A percentile compares a stretch with the other conserved stretches of the same genome.
Evolutionary conservation across 2,888 invertebrate species (phyloP).

Genomic region (Pseudoips prasinana): DNA sequence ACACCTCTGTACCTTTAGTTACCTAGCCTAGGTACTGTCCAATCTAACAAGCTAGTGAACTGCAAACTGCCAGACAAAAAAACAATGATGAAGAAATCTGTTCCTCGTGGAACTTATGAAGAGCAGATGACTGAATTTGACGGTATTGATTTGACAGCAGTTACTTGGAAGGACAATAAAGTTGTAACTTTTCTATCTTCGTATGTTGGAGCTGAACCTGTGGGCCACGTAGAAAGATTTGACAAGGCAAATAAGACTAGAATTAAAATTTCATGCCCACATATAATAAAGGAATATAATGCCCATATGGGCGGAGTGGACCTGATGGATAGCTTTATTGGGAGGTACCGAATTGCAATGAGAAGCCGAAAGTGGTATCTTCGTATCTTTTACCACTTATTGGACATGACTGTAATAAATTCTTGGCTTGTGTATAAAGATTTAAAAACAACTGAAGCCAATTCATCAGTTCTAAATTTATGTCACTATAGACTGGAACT

Average conservation of each 20-base stretch:
- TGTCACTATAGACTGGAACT: slow-evolving; percentile 41
- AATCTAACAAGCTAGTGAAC: slow-evolving; percentile 25
- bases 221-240: slow-evolving; percentile 26
- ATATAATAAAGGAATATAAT: slow-evolving; percentile 41
- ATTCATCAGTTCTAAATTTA: slow-evolving; percentile 31
- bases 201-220: slow-evolving; percentile 39
- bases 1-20: slow-evolving; percentile 35
- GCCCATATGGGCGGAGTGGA: slow-evolving; percentile 48
- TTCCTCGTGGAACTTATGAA: slow-evolving; percentile 35
- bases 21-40: slow-evolving; percentile 29
- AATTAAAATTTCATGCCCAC: slow-evolving; percentile 29
- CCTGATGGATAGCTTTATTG: slow-evolving; percentile 30
- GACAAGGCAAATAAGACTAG: slow-evolving; percentile 30
- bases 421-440: slow-evolving; percentile 40
- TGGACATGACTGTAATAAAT: slow-evolving; percentile 44
- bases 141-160: slow-evolving; percentile 36
- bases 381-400: slow-evolving; percentile 43
- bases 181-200: slow-evolving; percentile 38
- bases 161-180: slow-evolving; percentile 44
- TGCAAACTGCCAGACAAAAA: slow-evolving; percentile 39
- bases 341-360: slow-evolving; percentile 33
- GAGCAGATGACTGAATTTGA: slow-evolving; percentile 35
- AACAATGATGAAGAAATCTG: slow-evolving; percentile 35
- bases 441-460: slow-evolving; percentile 18
- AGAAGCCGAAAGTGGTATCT: slow-evolving; percentile 25